Base-by-base conservation (phyloP, 2,797 vertebrate genomes). In the Lophius americanus region DNA sequence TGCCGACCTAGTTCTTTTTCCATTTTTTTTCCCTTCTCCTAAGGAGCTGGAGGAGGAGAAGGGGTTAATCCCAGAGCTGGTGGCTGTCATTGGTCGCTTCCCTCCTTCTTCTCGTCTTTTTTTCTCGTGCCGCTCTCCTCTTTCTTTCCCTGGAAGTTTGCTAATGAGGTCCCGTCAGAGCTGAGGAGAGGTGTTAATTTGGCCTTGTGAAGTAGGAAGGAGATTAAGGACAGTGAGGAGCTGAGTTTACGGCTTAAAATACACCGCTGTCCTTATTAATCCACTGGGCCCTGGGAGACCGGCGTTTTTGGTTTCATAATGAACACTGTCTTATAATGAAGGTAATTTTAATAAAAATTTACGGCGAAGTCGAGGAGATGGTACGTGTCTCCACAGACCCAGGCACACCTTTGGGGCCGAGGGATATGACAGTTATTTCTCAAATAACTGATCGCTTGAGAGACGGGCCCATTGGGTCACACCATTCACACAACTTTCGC, bases 161-260 rank as follows among this genome's bases (percentile, higher is more conserved):
- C 92, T 95, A 95, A 95, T 94, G 93, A 95, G 93, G 94, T 94
- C 93, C 93, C 93, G 93, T 94, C 94, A 95, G 94, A 94, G 93
- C 92, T 89, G 87, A 89, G 89, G 91, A 93, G 93, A 94, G 93
- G 94, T 94, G 93, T 93, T 95, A 94, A 94, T 94, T 94, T 94
- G 93, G 94, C 94, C 93, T 89, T 93, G 90, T 93, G 93, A 94
- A 94, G 93, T 93, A 91, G 91, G 91, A 92, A 93, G 92, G 93
- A 95, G 94, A 95, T 94, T 95, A 95, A 95, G 94, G 94, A 94
- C 94, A 92, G 93, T 92, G 92, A 93, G 92, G 91, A 93, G 91
- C 88, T 85, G 92, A 95, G 93, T 95, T 94, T 94, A 94, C 90
- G 88, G 92, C 94, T 95, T 95, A 94, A 95, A 95, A 95, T 95